These are phyloP conservation scores for Glaucomys volans DNA, from an alignment of 2,113 vertebrate species.

Conservation along the genomic window DNA sequence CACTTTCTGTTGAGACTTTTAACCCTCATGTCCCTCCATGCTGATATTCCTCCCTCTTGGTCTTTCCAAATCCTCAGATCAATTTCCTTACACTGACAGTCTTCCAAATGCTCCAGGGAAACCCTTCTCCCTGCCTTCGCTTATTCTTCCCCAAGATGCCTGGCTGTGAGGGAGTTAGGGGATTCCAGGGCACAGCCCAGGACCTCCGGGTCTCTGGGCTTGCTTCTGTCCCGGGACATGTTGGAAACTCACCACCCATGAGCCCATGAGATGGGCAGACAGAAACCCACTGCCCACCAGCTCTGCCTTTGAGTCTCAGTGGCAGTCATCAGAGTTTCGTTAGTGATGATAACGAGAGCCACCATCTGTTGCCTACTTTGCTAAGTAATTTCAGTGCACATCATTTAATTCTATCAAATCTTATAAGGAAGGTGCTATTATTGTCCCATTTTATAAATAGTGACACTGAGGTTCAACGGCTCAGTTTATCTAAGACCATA, in stretches of 20 bases:
- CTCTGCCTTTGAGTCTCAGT: neutral
- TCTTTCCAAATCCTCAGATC: neutral
- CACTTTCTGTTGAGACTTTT: neutral
- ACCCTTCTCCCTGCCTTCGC: neutral
- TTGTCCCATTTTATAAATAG: neutral
- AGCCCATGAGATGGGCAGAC: neutral
- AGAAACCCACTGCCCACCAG: neutral
- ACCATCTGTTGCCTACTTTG: neutral
- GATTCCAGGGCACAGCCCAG: neutral
- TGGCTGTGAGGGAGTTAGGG: neutral
- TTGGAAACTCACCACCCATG: neutral
- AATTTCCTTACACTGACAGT: neutral
- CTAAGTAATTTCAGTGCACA: neutral
- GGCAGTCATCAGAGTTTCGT: neutral
- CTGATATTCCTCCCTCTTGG: neutral
- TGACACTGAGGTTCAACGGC: neutral
- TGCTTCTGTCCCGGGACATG: neutral
- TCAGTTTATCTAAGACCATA: neutral
- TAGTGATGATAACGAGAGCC: neutral
- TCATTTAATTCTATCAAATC: neutral
- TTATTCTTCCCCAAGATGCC: neutral
- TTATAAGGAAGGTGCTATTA: neutral
- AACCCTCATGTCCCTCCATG: neutral
- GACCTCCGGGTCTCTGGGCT: neutral
- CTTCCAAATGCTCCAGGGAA: neutral